Base-by-base conservation (phyloP, 2,113 vertebrate species). In the Pandion haliaetus region DNA sequence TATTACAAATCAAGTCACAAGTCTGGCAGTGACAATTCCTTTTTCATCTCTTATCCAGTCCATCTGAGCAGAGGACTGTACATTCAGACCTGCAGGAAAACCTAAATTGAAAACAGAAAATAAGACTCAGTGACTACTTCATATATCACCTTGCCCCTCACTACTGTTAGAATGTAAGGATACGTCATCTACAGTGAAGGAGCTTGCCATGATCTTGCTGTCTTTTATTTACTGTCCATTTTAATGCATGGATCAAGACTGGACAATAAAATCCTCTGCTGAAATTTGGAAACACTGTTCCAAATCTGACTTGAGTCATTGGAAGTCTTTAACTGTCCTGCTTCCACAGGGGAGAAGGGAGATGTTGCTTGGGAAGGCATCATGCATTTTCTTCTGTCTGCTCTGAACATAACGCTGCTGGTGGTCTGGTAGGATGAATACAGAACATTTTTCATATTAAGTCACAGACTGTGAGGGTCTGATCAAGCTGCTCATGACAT, bases 271-370 rank as follows among this genome's bases (percentile, higher is more conserved):
- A 83, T 61, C 7, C 5, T 50, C 23, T 54, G 50, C 8, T 96
- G 87, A 93, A 94, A 59, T 90, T 95, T 86, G 92, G 79, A 50
- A 96, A 86, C 86, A 76, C 65, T 91, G 40, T 86, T 97, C 59
- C 26, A 49, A 69, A 29, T 62, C 70, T 66, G 31, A 71, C 93
- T 90, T 77, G 91, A 50, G 38, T 47, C 79, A 52, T 77, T 71
- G 82, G n/a, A 49, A 66, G 58, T 79, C 42, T 90, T 95, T 87
- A 94, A 58, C 71, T 40, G 73, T 50, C 54, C 67, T 80, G 44
- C 74, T 94, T 97, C 85, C 90, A 83, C 58, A 79, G 70, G 63
- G 66, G 61, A 91, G 85, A 71, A 66, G 10, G 45, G 38, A 49
- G 8, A n/a, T 45, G 14, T 34, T 77, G 47, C 52, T 63, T 2